Evolutionary conservation across 2,113 vertebrate species (phyloP).

Genomic region (Gobius niger): DNA sequence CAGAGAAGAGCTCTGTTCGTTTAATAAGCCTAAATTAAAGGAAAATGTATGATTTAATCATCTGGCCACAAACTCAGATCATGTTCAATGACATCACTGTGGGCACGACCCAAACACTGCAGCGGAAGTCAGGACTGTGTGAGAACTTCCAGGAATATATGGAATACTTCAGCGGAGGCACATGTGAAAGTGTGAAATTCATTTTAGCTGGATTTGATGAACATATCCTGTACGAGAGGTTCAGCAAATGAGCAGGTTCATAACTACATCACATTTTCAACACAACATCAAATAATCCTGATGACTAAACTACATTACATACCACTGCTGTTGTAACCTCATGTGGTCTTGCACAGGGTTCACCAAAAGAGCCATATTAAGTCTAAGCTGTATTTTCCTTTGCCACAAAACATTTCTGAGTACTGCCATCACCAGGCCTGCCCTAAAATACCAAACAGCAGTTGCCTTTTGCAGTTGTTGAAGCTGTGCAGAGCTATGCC

Average conservation of each 20-base stretch:
- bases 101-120: slow-evolving; percentile 61
- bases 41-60: slow-evolving; percentile 80
- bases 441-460: slow-evolving; percentile 63
- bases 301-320: slow-evolving; percentile 2
- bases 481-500: slow-evolving; percentile 61
- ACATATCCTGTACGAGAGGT: too few species aligned
- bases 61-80: slow-evolving; percentile 76
- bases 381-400: slow-evolving; percentile 58
- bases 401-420: slow-evolving; percentile 65
- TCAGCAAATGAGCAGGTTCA: too few species aligned
- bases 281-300: slow-evolving; percentile 20
- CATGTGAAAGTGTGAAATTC: neutral
- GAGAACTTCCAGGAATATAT: slow-evolving; percentile 40
- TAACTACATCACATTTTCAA: slow-evolving; percentile 23
- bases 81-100: slow-evolving; percentile 78
- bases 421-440: slow-evolving; percentile 60
- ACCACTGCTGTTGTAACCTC: slow-evolving; percentile 44
- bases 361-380: slow-evolving; percentile 54
- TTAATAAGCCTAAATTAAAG: slow-evolving; percentile 78
- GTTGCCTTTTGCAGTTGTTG: slow-evolving; percentile 75
- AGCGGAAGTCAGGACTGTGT: slow-evolving; percentile 61
- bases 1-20: slow-evolving; percentile 73
- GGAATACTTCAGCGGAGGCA: neutral
- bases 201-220: neutral
- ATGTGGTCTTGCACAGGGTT: slow-evolving; percentile 55